phyloP scores from a whole-genome alignment of 2,888 invertebrate genomes.

The Macrosoma leucophasiata region DNA sequence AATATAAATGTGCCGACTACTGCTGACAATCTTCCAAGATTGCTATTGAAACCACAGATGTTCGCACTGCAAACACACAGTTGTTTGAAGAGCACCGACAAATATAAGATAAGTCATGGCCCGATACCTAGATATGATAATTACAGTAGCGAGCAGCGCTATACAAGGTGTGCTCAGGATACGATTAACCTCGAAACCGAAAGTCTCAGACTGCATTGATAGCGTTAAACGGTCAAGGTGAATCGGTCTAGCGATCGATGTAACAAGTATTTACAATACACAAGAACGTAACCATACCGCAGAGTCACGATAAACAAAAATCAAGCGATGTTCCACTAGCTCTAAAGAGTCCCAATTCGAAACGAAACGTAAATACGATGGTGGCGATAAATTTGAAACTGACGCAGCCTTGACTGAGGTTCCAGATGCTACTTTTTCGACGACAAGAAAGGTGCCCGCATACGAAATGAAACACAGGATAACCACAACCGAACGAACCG shows the following conservation, averaged over 20 bases:
- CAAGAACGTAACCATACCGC: constrained; percentile 19
- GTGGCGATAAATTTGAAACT: constrained; percentile 18
- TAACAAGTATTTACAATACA: no score
- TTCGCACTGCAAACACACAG: no score
- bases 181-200: constrained; percentile 58
- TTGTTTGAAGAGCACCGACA: no score
- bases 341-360: no score
- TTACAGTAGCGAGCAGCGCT: constrained; percentile 27
- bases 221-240: constrained; percentile 59
- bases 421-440: constrained; percentile 46
- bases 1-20: no score
- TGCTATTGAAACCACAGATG: no score
- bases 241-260: constrained; percentile 37
- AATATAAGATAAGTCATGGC: no score
- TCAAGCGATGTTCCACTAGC: no score
- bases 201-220: constrained; percentile 47
- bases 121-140: constrained; percentile 41
- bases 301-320: constrained; percentile 8
- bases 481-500: constrained; percentile 65
- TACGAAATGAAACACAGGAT: constrained; percentile 60
- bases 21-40: no score
- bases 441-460: constrained; percentile 62
- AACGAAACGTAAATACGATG: no score
- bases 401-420: constrained; percentile 26
- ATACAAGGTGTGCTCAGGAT: constrained; percentile 39